Percentiles rank a stretch among this genome's conserved stretches.
phyloP scores from a whole-genome alignment of 2,113 vertebrate genomes.

The Anarrhichthys ocellatus region DNA sequence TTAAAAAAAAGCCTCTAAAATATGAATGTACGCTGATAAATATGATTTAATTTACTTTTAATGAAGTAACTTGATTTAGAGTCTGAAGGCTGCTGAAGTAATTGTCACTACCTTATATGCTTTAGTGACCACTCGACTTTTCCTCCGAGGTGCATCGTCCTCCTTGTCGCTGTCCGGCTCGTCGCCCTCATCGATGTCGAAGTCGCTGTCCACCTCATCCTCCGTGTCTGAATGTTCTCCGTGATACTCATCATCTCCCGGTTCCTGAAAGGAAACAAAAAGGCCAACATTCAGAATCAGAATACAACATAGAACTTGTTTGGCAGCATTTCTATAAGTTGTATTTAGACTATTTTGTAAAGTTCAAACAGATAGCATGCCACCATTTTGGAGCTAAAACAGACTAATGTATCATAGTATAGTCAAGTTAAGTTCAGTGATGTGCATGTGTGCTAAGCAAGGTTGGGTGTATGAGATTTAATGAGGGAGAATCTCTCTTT shows the following conservation, averaged over 20 bases:
- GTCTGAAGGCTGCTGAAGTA: not conserved
- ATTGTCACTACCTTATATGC: constrained; percentile 88
- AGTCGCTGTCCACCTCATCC: constrained; percentile 97
- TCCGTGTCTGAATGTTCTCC: constrained; percentile 96
- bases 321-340: not conserved
- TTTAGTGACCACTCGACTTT: constrained; percentile 92
- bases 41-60: not conserved
- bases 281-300: not conserved
- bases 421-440: not conserved
- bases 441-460: not conserved
- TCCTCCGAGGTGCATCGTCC: constrained; percentile 89
- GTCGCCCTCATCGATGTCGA: constrained; percentile 96
- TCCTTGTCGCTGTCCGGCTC: constrained; percentile 94
- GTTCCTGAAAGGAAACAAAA: constrained; percentile 84
- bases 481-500: not conserved
- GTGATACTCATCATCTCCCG: constrained; percentile 94
- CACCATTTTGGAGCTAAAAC: not conserved
- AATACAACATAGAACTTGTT: not conserved
- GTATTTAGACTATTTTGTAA: not conserved
- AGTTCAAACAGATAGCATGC: not conserved
- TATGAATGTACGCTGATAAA: not conserved
- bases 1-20: not conserved
- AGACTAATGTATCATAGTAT: not conserved
- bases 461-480: not conserved
- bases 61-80: constrained; percentile 3